Base-by-base conservation (phyloP, 2,113 vertebrate genomes). In the Casuarius casuarius region DNA sequence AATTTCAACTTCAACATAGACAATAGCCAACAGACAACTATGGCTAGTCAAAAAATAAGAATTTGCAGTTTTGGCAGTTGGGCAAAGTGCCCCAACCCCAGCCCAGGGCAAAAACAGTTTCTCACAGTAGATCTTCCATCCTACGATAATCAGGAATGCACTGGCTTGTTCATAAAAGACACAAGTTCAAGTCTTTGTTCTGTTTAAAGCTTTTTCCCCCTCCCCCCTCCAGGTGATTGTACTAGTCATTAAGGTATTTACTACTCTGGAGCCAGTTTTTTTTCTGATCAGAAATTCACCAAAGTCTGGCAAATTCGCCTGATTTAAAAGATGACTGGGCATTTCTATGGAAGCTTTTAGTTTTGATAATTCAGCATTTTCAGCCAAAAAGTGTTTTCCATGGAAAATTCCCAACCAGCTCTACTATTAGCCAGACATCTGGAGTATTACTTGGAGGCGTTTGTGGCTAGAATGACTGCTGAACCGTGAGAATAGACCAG, bases 401-500 rank as follows among this genome's bases (percentile, higher is more conserved):
- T 54, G 82, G 93, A 85, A 96, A 97, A 90, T 93, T 96, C 82
- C 82, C 71, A 80, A 92, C 31, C 31, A 91, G 38, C 46, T 90
- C 52, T 79, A 62, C 48, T 66, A 66, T 25, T 54, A 83, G 65
- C 11, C 65, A 95, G 73, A 87, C 90, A 96, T 94, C 88, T 93
- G 94, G 83, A 93, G 35, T 33, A 90, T 72, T 52, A 92, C 25
- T 92, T 89, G 79, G 61, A 96, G 77, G 74, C 5, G 0, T 91
- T 79, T 85, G 52, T 91, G 83, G 20, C 68, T 94, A 72, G 26
- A 86, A 83, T 1, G 7, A 61, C 25, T 80, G 68, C 82, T 90
- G 88, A 86, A 84, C 83, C 28, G 1, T 96, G 95, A 92, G 94
- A 95, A 91, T 74, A 83, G 66, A 59, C 25, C 61, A 71, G 54